Conservation (phyloP, 2,888 invertebrate species). For the Napeogenes inachia region DNA sequence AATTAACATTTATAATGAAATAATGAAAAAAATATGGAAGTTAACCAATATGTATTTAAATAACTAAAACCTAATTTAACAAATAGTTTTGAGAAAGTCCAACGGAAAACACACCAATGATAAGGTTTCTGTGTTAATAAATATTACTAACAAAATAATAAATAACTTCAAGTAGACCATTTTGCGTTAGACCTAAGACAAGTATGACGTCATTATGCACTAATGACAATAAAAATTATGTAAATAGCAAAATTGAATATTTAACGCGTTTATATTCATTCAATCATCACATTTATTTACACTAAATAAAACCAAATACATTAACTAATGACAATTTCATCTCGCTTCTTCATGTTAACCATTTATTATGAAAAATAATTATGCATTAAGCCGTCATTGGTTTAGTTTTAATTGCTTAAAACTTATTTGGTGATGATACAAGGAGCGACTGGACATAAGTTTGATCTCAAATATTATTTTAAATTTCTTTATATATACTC, state of each 20-base stretch:
- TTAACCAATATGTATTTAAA: not conserved
- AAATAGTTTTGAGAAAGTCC: not conserved
- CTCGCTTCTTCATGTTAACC: not conserved
- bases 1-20: too few relatives aligned
- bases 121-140: not conserved
- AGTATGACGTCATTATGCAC: constrained; percentile 9
- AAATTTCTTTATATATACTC: constrained; percentile 51
- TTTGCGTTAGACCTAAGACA: not conserved
- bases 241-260: constrained; percentile 22
- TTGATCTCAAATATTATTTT: constrained; percentile 72
- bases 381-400: not conserved
- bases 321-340: not conserved
- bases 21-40: too few relatives aligned
- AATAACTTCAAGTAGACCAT: too few relatives aligned
- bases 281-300: not conserved
- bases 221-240: constrained; percentile 35
- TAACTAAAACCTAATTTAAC: not conserved
- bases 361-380: not conserved
- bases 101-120: not conserved
- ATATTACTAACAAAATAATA: not conserved
- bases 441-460: constrained; percentile 46
- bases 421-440: not conserved
- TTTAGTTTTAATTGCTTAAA: constrained; percentile 1
- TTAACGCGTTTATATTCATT: not conserved
- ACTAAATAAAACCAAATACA: constrained; percentile 1